Percentiles rank a stretch among this genome's conserved stretches.
These are phyloP conservation scores for Anoplius nigerrimus DNA, from an alignment of 2,888 invertebrate species.

Conservation along the genomic window DNA sequence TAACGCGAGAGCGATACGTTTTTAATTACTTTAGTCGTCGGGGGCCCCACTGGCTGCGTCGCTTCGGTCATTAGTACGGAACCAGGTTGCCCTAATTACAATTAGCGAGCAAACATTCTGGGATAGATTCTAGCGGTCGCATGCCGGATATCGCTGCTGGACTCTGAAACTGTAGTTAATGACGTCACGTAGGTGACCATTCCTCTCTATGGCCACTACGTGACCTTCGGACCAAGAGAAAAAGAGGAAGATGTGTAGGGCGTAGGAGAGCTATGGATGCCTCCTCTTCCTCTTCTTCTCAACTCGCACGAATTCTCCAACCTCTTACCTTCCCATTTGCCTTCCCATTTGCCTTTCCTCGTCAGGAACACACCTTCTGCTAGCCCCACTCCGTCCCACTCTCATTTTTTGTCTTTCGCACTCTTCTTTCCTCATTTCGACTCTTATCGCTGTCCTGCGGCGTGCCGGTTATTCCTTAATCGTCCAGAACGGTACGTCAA, in stretches of 20 bases:
- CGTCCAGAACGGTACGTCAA: too few relatives aligned
- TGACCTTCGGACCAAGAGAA: constrained; percentile 23
- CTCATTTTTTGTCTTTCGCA: too few relatives aligned
- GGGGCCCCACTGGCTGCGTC: neutral
- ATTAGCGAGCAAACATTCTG: constrained; percentile 34
- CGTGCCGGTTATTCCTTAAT: too few relatives aligned
- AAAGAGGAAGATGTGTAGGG: neutral
- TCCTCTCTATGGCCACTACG: constrained; percentile 30
- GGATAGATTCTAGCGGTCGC: constrained; percentile 6
- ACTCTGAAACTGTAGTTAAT: constrained; percentile 39
- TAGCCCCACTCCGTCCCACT: too few relatives aligned
- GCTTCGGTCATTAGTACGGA: constrained; percentile 23
- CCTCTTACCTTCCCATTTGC: too few relatives aligned
- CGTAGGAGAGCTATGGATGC: neutral
- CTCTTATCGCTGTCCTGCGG: too few relatives aligned
- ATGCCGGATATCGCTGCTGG: constrained; percentile 1
- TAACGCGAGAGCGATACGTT: constrained; percentile 19
- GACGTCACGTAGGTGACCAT: constrained; percentile 49
- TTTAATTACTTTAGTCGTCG: constrained; percentile 36
- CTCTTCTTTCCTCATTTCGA: too few relatives aligned
- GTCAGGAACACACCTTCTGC: too few relatives aligned
- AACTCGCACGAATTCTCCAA: neutral
- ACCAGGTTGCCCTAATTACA: constrained; percentile 35
- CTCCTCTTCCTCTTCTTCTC: neutral
- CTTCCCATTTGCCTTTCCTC: too few relatives aligned